These are phyloP conservation scores for Boleophthalmus pectinirostris DNA, from an alignment of 2,113 vertebrate species.

Conservation along the genomic window DNA sequence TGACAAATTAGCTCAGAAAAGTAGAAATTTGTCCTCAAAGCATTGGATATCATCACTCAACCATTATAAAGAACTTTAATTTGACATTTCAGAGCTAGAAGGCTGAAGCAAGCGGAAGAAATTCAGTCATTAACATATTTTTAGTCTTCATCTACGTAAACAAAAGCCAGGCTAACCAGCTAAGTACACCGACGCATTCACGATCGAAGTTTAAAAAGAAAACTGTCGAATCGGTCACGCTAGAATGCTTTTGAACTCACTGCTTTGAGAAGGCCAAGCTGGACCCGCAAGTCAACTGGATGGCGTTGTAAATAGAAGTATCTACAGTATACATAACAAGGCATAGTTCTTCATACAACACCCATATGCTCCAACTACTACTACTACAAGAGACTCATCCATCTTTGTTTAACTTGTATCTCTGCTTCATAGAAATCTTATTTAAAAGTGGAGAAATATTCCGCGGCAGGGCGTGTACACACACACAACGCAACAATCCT, in stretches of 20 bases:
- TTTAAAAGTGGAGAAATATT: constrained; percentile 25
- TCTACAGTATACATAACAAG: constrained; percentile 1
- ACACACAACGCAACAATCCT: constrained; percentile 63
- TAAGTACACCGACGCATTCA: neutral
- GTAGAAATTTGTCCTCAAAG: neutral
- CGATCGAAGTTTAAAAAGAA: constrained; percentile 9
- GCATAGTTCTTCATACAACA: constrained; percentile 23
- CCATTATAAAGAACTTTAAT: neutral
- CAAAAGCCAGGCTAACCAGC: neutral
- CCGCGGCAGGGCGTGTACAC: constrained; percentile 34
- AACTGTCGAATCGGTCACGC: constrained; percentile 29
- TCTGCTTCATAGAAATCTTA: constrained; percentile 13
- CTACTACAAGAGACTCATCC: neutral
- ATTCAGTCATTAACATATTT: no score
- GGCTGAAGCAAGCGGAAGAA: neutral
- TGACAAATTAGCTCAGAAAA: neutral
- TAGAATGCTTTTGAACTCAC: constrained; percentile 7
- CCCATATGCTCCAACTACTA: constrained; percentile 8
- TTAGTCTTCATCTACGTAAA: neutral
- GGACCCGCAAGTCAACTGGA: constrained; percentile 22
- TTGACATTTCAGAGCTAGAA: neutral
- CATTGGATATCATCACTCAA: neutral
- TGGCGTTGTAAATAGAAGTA: constrained; percentile 48
- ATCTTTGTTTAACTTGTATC: neutral
- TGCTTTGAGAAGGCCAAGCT: constrained; percentile 38